Evolutionary conservation across 2,888 invertebrate species (phyloP).

Genomic region (Tethea ocularis): DNA sequence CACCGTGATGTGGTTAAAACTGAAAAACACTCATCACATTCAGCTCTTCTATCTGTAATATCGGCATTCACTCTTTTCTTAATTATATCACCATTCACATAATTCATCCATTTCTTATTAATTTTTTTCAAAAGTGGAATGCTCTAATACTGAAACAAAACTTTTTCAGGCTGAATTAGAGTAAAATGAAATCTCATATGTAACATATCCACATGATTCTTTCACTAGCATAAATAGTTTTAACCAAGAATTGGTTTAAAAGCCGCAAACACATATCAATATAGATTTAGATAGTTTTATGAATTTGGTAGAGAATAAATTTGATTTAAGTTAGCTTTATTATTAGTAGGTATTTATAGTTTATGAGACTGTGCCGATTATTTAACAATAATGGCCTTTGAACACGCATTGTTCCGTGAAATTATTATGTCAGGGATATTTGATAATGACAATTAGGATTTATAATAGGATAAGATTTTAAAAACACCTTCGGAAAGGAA

Average conservation of each 20-base stretch:
- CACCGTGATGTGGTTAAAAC: too few species aligned
- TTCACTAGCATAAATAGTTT: slow-evolving; percentile 34
- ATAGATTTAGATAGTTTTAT: slow-evolving; percentile 41
- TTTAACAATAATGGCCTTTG: not conserved
- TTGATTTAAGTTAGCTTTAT: slow-evolving; percentile 43
- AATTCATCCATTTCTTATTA: too few species aligned
- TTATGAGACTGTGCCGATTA: slow-evolving; percentile 23
- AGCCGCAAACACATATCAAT: slow-evolving; percentile 55
- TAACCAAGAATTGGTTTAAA: slow-evolving; percentile 54
- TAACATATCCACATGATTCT: slow-evolving; percentile 41
- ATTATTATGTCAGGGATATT: not conserved
- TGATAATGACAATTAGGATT: not conserved
- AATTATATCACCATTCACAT: too few species aligned
- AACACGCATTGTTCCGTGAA: not conserved
- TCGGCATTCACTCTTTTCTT: too few species aligned
- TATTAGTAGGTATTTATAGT: slow-evolving; percentile 24
- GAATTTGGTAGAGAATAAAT: slow-evolving; percentile 50
- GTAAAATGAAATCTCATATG: not conserved
- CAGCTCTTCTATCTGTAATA: too few species aligned
- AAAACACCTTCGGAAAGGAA: too few species aligned
- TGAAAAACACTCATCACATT: too few species aligned
- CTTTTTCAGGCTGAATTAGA: not conserved
- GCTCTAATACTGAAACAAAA: too few species aligned
- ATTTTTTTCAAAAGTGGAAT: too few species aligned
- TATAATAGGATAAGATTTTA: too few species aligned